Evolutionary conservation across 2,888 invertebrate species (phyloP).

Genomic region (Nemotelus nigrinus): DNA sequence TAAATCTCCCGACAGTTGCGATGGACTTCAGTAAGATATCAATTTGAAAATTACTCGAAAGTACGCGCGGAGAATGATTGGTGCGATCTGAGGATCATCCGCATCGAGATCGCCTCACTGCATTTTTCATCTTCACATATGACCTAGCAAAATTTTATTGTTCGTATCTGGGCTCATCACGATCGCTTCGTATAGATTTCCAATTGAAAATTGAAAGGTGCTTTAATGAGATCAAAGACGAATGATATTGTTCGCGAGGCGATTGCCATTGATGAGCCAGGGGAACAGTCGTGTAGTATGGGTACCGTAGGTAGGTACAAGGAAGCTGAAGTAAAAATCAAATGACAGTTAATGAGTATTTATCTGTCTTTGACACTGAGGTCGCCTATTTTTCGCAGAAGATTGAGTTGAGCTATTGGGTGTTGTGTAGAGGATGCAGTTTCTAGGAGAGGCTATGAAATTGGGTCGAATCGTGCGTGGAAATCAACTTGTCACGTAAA

Average conservation of each 20-base stretch:
- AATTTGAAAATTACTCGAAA: constrained; percentile 31
- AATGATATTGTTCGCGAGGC: constrained; percentile 30
- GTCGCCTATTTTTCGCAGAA: neutral
- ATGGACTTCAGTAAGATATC: constrained; percentile 12
- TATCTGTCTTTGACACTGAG: constrained; percentile 24
- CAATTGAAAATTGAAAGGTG: constrained; percentile 40
- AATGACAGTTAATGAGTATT: constrained; percentile 40
- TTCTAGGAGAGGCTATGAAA: too few relatives aligned
- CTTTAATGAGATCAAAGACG: constrained; percentile 40
- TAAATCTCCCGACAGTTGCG: constrained; percentile 5
- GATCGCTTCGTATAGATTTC: neutral
- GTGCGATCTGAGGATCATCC: neutral
- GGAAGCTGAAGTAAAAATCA: constrained; percentile 18
- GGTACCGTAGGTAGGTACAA: neutral
- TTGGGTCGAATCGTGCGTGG: too few relatives aligned
- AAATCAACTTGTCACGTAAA: too few relatives aligned
- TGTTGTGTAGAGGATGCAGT: too few relatives aligned
- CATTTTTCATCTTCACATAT: constrained; percentile 26
- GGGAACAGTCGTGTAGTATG: too few relatives aligned
- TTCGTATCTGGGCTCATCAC: constrained; percentile 5
- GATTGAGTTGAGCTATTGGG: neutral
- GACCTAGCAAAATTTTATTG: constrained; percentile 36
- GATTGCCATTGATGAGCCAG: neutral
- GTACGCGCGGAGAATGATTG: neutral
- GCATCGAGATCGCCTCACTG: neutral